phyloP scores from a whole-genome alignment of 1,140 invertebrate species.

The Heliconius himera region DNA sequence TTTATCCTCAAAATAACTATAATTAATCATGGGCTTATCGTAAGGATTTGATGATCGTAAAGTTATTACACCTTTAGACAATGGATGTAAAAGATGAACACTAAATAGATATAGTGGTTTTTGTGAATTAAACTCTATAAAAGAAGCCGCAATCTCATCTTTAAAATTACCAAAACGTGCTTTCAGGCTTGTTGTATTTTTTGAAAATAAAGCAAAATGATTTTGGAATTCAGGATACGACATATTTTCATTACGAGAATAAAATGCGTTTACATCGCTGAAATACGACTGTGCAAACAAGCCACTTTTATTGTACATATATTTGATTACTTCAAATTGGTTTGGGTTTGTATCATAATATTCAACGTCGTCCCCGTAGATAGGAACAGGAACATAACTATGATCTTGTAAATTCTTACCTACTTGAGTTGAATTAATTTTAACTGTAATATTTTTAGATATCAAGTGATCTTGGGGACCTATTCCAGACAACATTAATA shows the following conservation, averaged over 20 bases:
- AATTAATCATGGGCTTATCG: constrained; percentile 87
- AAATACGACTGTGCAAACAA: constrained; percentile 47
- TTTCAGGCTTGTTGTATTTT: constrained; percentile 42
- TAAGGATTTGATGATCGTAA: constrained; percentile 70
- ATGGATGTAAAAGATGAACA: constrained; percentile 78
- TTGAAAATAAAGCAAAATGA: constrained; percentile 47
- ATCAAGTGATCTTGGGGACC: constrained; percentile 66
- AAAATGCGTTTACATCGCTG: constrained; percentile 56
- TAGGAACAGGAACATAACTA: constrained; percentile 49
- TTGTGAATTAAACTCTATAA: constrained; percentile 63
- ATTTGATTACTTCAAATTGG: constrained; percentile 51
- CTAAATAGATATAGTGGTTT: constrained; percentile 63
- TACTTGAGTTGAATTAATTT: constrained; percentile 83
- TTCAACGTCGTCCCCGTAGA: constrained; percentile 50
- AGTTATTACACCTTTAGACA: constrained; percentile 75
- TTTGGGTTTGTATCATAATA: constrained; percentile 31
- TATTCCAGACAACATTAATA: constrained; percentile 40
- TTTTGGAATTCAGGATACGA: constrained; percentile 65
- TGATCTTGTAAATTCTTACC: constrained; percentile 88
- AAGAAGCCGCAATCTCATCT: too few species aligned
- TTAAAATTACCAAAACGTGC: too few species aligned
- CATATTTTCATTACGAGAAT: constrained; percentile 45
- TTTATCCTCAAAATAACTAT: constrained; percentile 88
- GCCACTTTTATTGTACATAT: constrained; percentile 61
- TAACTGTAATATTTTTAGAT: constrained; percentile 71